Percentiles rank a stretch among this genome's conserved stretches.
These are phyloP conservation scores for Ptychoptera contaminata DNA, from an alignment of 2,888 invertebrate species.

Conservation along the genomic window DNA sequence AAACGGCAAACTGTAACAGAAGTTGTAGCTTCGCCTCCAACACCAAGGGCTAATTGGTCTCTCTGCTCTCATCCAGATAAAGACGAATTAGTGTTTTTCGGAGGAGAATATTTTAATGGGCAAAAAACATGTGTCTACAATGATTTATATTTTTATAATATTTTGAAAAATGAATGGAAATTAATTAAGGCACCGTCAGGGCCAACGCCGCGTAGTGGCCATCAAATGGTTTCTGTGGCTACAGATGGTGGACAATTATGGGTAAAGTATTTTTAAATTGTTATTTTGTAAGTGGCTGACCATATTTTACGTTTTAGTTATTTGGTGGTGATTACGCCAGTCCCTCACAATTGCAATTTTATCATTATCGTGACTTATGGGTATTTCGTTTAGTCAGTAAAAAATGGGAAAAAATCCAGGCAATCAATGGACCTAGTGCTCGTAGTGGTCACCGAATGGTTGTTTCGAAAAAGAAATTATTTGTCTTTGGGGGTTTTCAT, in stretches of 20 bases:
- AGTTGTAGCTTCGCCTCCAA: constrained; percentile 44
- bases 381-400: constrained; percentile 57
- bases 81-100: constrained; percentile 78
- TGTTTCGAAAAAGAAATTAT: constrained; percentile 54
- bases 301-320: constrained; percentile 15
- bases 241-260: constrained; percentile 50
- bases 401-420: constrained; percentile 71
- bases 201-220: constrained; percentile 78
- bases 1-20: constrained; percentile 51
- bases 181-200: constrained; percentile 64
- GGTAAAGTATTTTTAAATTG: constrained; percentile 22
- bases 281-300: not conserved
- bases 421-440: constrained; percentile 63
- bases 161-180: constrained; percentile 64
- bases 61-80: constrained; percentile 70
- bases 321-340: constrained; percentile 92
- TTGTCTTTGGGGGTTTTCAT: constrained; percentile 84
- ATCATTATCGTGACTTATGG: constrained; percentile 88
- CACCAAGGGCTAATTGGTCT: constrained; percentile 63
- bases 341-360: constrained; percentile 78
- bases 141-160: constrained; percentile 71
- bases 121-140: constrained; percentile 73
- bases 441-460: constrained; percentile 84
- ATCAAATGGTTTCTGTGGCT: constrained; percentile 66
- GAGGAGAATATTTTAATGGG: constrained; percentile 85